These are phyloP conservation scores for Agapornis roseicollis DNA, from an alignment of 2,113 vertebrate species.

Conservation along the genomic window DNA sequence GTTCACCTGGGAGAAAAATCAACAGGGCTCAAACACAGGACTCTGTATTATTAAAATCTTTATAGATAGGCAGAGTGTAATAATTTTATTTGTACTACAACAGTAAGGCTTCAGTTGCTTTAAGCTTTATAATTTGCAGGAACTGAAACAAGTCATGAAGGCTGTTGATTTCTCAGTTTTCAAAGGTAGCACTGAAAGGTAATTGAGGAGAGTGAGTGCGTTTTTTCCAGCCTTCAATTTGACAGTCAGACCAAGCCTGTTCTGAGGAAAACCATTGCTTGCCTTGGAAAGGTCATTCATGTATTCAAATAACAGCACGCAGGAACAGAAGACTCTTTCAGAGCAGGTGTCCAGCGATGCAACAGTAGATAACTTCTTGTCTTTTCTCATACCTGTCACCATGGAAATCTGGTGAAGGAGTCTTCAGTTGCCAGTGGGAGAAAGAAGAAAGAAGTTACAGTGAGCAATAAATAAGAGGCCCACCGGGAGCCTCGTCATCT, in stretches of 20 bases:
- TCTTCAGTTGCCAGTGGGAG: constrained; percentile 1
- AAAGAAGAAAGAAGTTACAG: background rate
- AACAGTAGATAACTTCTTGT: background rate
- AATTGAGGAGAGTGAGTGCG: background rate
- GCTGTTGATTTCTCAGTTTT: background rate
- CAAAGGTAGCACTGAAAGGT: background rate
- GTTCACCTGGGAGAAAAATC: background rate
- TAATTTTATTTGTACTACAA: background rate
- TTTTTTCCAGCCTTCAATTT: background rate
- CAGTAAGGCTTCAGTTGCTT: background rate
- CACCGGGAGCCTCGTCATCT: background rate
- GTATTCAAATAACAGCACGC: background rate
- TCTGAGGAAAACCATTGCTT: background rate
- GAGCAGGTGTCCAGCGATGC: constrained; percentile 21
- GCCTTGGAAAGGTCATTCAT: background rate
- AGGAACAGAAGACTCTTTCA: constrained; percentile 10
- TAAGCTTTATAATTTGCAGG: background rate
- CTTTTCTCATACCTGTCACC: constrained; percentile 1
- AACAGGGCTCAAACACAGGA: background rate
- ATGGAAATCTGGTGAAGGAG: background rate
- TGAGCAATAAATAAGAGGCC: constrained; percentile 23
- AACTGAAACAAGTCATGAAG: background rate
- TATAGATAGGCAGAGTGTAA: background rate
- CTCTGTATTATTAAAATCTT: background rate
- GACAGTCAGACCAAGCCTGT: background rate